These are phyloP conservation scores for Cettia cetti DNA, from an alignment of 2,113 vertebrate genomes.

Conservation along the genomic window DNA sequence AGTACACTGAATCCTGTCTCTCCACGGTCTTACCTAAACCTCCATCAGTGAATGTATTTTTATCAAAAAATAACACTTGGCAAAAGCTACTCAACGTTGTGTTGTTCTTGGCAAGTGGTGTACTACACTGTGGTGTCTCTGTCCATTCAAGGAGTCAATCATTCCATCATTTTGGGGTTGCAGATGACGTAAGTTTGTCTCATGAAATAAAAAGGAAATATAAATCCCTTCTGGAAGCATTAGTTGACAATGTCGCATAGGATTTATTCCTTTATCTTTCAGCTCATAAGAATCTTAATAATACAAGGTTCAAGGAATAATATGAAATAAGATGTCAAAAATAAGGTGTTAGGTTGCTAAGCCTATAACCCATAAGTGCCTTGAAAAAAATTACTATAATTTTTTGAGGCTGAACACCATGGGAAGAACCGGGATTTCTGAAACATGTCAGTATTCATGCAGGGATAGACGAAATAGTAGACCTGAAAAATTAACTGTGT, in stretches of 20 bases:
- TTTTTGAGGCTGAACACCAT: background rate
- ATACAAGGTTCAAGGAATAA: background rate
- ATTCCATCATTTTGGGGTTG: background rate
- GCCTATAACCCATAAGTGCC: background rate
- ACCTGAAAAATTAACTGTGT: background rate
- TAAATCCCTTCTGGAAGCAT: background rate
- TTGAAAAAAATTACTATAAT: background rate
- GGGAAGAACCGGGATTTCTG: background rate
- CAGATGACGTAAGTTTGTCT: background rate
- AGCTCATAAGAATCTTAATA: background rate
- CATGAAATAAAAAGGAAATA: background rate
- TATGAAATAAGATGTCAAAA: background rate
- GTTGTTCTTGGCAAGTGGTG: background rate
- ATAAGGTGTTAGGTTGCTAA: background rate
- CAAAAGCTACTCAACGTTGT: background rate
- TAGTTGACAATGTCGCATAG: background rate
- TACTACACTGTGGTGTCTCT: background rate
- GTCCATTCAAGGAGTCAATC: background rate
- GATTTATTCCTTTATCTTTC: background rate
- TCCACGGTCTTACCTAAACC: background rate
- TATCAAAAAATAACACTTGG: background rate
- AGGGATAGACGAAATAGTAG: background rate
- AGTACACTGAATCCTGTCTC: background rate
- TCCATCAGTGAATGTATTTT: background rate
- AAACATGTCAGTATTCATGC: background rate